A percentile compares a stretch with the other conserved stretches of the same genome.
These are phyloP conservation scores for Caenorhabditis sulstoni DNA, from an alignment of 2,888 invertebrate genomes.

Conservation along the genomic window DNA sequence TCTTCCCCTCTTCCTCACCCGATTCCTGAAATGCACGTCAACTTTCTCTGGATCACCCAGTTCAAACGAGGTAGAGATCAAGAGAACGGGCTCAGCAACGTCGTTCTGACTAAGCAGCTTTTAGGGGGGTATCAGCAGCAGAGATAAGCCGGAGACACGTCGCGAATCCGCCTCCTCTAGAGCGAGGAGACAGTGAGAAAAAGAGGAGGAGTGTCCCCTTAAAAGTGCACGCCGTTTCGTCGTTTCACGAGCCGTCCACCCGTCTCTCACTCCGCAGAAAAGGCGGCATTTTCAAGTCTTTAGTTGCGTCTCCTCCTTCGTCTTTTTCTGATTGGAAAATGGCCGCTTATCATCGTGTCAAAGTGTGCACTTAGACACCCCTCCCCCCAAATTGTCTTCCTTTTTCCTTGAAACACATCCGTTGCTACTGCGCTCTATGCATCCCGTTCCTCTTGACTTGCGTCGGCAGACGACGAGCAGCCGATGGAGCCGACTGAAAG, in stretches of 20 bases:
- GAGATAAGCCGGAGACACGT: constrained; percentile 26
- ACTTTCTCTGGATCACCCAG: constrained; percentile 1
- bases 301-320: constrained; percentile 1
- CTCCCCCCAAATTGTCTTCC: not conserved
- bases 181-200: too few species aligned
- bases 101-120: constrained; percentile 7
- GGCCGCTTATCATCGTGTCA: constrained; percentile 31
- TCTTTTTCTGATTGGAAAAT: constrained; percentile 11
- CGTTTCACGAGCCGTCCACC: constrained; percentile 13
- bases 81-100: too few species aligned
- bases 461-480: too few species aligned
- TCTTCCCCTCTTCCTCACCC: not conserved
- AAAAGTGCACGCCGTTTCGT: constrained; percentile 36
- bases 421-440: not conserved
- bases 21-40: too few species aligned
- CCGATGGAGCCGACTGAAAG: too few species aligned
- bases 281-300: constrained; percentile 12
- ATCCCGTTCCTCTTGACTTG: constrained; percentile 2
- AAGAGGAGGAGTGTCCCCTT: constrained; percentile 34
- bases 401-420: constrained; percentile 13
- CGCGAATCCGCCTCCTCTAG: not conserved
- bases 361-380: constrained; percentile 14
- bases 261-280: not conserved
- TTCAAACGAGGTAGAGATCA: too few species aligned
- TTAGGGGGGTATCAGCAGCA: not conserved